Conservation (phyloP, 2,797 vertebrate species). For the Dromococcyx pavoninus region DNA sequence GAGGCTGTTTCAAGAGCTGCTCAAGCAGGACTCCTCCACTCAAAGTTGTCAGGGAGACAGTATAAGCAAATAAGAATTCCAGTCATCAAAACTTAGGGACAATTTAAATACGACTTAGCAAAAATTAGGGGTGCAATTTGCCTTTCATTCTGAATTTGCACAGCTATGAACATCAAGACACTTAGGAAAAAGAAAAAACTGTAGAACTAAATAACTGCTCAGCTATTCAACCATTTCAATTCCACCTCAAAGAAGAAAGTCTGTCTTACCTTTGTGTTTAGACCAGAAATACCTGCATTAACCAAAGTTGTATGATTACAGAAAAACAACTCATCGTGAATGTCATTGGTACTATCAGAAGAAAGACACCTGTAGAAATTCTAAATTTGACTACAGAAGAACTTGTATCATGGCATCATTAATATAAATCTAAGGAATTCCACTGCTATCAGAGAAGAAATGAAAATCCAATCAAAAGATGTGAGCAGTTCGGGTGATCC, state of each 20-base stretch:
- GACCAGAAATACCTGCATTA: not conserved
- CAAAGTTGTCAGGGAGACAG: not conserved
- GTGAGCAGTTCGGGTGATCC: not conserved
- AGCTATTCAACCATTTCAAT: not conserved
- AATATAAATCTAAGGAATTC: not conserved
- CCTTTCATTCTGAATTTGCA: not conserved
- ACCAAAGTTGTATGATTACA: not conserved
- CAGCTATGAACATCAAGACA: not conserved
- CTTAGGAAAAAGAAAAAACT: not conserved
- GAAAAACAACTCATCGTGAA: not conserved
- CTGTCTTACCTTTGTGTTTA: not conserved
- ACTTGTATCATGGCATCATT: not conserved
- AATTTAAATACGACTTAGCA: not conserved
- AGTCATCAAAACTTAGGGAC: not conserved
- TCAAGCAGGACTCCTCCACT: not conserved
- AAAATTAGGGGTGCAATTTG: not conserved
- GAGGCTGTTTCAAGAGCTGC: not conserved
- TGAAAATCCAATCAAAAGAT: not conserved
- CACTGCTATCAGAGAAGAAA: not conserved
- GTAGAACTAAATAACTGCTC: not conserved
- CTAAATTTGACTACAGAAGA: not conserved
- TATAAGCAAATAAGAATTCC: not conserved
- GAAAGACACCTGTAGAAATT: not conserved
- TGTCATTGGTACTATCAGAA: not conserved
- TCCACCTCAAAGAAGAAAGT: not conserved